Evolutionary conservation across 2,888 invertebrate genomes (phyloP).

Genomic region (Drosophila suboccidentalis): DNA sequence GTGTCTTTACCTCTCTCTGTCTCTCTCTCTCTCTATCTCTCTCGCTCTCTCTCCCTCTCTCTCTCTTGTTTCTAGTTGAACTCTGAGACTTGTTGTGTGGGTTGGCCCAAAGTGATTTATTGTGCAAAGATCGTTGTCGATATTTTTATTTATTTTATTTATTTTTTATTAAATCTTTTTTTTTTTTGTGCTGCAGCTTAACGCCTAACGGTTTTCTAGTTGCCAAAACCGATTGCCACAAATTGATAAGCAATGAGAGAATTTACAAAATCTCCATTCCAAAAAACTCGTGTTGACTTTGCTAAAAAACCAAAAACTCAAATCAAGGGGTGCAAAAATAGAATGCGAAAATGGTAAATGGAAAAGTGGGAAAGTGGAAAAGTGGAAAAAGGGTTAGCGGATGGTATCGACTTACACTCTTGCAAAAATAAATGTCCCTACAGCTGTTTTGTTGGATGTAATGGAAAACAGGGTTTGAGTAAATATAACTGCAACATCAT

Average conservation of each 20-base stretch:
- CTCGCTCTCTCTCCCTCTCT: neutral
- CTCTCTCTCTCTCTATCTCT: neutral
- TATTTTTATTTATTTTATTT: slow-evolving; percentile 1
- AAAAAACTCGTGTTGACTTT: slow-evolving; percentile 65
- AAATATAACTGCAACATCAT: slow-evolving; percentile 55
- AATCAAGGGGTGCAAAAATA: slow-evolving; percentile 36
- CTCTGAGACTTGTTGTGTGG: slow-evolving; percentile 36
- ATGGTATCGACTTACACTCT: slow-evolving; percentile 66
- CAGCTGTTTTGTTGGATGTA: slow-evolving; percentile 66
- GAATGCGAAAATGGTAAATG: neutral
- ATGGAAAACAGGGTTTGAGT: slow-evolving; percentile 59
- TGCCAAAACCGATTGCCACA: slow-evolving; percentile 48
- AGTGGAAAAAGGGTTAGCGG: slow-evolving; percentile 57
- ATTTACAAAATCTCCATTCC: slow-evolving; percentile 8
- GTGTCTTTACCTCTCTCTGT: slow-evolving; percentile 2
- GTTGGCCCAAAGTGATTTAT: slow-evolving; percentile 61
- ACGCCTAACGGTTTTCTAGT: slow-evolving; percentile 61
- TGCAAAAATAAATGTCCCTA: slow-evolving; percentile 8
- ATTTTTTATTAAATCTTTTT: too few species aligned
- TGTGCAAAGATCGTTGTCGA: slow-evolving; percentile 42
- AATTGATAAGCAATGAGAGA: slow-evolving; percentile 62
- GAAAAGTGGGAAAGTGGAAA: neutral
- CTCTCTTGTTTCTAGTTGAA: slow-evolving; percentile 9
- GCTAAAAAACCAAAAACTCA: slow-evolving; percentile 29
- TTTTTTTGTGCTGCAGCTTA: slow-evolving; percentile 26